Evolutionary conservation across 2,797 vertebrate genomes (phyloP).

Genomic region (Apogon hyalosoma): DNA sequence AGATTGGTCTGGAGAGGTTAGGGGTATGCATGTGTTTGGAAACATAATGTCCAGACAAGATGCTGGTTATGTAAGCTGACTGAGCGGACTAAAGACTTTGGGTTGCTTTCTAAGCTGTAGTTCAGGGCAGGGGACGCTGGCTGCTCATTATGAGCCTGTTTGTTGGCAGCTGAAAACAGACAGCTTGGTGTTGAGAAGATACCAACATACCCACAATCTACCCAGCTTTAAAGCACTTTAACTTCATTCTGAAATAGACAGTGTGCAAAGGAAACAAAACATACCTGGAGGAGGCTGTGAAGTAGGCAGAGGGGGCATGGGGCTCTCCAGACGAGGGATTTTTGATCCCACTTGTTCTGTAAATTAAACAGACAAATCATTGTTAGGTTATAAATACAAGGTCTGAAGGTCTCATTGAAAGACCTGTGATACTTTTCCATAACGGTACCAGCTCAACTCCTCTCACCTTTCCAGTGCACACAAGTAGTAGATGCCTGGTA

Average conservation of each 20-base stretch:
- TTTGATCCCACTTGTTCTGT: constrained; percentile 93
- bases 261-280: neutral
- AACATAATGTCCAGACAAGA: constrained; percentile 53
- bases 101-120: constrained; percentile 23
- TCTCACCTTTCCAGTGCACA: no score
- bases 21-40: constrained; percentile 42
- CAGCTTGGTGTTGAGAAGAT: neutral
- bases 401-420: no score
- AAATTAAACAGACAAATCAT: constrained; percentile 43
- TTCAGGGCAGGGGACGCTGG: constrained; percentile 29
- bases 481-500: no score
- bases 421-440: no score
- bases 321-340: constrained; percentile 92
- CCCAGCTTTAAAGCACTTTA: neutral
- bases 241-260: neutral
- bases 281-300: constrained; percentile 92
- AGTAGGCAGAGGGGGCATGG: constrained; percentile 92
- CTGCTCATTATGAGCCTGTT: constrained; percentile 36
- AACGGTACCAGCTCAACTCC: no score
- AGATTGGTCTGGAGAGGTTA: constrained; percentile 63
- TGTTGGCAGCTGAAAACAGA: constrained; percentile 19
- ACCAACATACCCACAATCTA: neutral
- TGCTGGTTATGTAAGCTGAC: constrained; percentile 58
- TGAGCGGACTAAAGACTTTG: constrained; percentile 46
- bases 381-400: neutral